Base-by-base conservation (phyloP, 2,113 vertebrate genomes). In the Fregata magnificens region DNA sequence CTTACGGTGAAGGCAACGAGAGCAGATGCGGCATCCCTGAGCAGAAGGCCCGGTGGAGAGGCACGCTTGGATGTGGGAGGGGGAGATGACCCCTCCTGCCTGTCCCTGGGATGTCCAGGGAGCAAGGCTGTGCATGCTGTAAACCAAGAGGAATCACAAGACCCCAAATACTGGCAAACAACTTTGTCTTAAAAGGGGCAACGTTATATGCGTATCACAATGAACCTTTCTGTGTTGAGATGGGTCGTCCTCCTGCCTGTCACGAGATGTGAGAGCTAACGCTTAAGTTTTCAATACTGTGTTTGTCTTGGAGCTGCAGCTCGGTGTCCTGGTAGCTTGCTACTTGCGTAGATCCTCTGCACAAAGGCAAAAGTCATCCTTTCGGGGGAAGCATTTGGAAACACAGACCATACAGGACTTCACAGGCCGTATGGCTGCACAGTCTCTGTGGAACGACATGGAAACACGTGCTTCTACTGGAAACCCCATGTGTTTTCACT, bases 1-100 rank as follows among this genome's bases (percentile, higher is more conserved):
- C 19, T 36, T 36, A 10, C 0, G 0, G 38, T 7, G 77, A 63
- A 50, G 71, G 70, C 44, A 74, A 65, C 0, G 0, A 90, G 44
- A 31, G 29, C 20, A 90, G 29, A 52, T 2, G 3, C 0, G 7
- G 25, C 5, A 4, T 36, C 9, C 28, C 15, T 16, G 32, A 25
- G 49, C 47, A 61, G 47, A 56, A 59, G 22, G 16, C 12, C 1
- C 14, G 17, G 22, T 78, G 42, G 29, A 80, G 28, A 11, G 11
- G 25, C 28, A 56, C 0, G 0, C 4, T 8, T 45, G 49, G 53
- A 42, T 38, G 26, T 25, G 32, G 25, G 34, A 73, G 20, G 5
- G 26, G 25, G 28, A 53, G n/a, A 8, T 59, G 29, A 25, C 5
- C 7, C 16, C 26, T 88, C 47, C 58, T 81, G 83, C 9, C 40